Conservation (phyloP, 1,140 invertebrate genomes). For the Zaprionus davidi region DNA sequence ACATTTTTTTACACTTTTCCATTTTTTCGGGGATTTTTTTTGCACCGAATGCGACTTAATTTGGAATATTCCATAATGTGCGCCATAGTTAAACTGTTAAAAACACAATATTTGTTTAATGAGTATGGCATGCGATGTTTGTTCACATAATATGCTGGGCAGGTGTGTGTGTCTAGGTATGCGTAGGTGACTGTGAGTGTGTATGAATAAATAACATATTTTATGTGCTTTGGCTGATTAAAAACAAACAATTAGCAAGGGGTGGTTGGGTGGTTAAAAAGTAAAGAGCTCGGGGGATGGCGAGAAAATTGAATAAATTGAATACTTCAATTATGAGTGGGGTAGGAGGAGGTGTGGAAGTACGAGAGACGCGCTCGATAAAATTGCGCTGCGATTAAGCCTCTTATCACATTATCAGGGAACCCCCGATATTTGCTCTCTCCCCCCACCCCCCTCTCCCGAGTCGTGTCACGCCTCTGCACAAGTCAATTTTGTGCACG, state of each 20-base stretch:
- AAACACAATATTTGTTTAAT: constrained; percentile 65
- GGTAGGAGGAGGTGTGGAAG: background rate
- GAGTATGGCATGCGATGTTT: constrained; percentile 6
- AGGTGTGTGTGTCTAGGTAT: background rate
- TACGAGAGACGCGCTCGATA: constrained; percentile 5
- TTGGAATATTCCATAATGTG: constrained; percentile 54
- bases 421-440: constrained; percentile 14
- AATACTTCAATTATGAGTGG: constrained; percentile 68
- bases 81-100: constrained; percentile 9
- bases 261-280: background rate
- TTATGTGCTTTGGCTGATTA: constrained; percentile 75
- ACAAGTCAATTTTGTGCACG: constrained; percentile 31
- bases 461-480: background rate
- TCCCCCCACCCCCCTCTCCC: background rate
- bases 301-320: constrained; percentile 56
- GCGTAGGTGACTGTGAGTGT: background rate
- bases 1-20: constrained; percentile 1
- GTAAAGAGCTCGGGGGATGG: background rate
- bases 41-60: constrained; percentile 65
- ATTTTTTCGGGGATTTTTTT: constrained; percentile 47
- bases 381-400: constrained; percentile 43
- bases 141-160: constrained; percentile 20
- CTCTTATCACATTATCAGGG: constrained; percentile 66
- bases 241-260: constrained; percentile 73
- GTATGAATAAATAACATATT: constrained; percentile 62